phyloP scores from a whole-genome alignment of 2,113 vertebrate genomes.

The Oenanthe melanoleuca region DNA sequence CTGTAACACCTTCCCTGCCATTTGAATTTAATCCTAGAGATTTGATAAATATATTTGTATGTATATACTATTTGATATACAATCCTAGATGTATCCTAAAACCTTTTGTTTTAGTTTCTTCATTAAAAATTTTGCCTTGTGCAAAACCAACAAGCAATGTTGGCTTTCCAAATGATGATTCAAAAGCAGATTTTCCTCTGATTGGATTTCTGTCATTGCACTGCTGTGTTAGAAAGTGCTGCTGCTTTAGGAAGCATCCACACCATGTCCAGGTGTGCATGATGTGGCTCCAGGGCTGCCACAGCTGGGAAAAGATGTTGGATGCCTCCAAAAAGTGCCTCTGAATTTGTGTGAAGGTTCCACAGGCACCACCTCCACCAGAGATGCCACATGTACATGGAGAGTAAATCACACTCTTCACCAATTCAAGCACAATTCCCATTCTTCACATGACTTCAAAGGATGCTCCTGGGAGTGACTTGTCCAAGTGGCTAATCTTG shows the following conservation, averaged over 20 bases:
- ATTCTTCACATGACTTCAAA: not conserved
- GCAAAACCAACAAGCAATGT: not conserved
- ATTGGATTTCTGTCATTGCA: not conserved
- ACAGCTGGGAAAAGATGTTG: not conserved
- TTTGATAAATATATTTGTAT: not conserved
- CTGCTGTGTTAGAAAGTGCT: not conserved
- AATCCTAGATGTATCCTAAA: too few relatives aligned
- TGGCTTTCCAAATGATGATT: not conserved
- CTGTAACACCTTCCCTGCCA: not conserved
- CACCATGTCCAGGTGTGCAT: too few relatives aligned
- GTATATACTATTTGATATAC: too few relatives aligned
- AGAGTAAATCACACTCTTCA: not conserved
- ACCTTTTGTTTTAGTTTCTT: not conserved
- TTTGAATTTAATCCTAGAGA: not conserved
- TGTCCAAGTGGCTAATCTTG: slow-evolving; percentile 3
- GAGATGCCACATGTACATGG: not conserved
- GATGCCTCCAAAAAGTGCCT: not conserved
- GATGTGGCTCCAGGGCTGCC: not conserved
- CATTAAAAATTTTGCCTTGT: not conserved
- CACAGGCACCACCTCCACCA: not conserved
- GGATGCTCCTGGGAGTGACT: not conserved
- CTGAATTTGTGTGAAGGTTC: not conserved
- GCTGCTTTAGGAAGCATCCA: not conserved
- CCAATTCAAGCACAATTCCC: not conserved
- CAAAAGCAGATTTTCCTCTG: not conserved